A percentile compares a stretch with the other conserved stretches of the same genome.
Evolutionary conservation across 2,888 invertebrate species (phyloP).

Genomic region (Drosophila merina): DNA sequence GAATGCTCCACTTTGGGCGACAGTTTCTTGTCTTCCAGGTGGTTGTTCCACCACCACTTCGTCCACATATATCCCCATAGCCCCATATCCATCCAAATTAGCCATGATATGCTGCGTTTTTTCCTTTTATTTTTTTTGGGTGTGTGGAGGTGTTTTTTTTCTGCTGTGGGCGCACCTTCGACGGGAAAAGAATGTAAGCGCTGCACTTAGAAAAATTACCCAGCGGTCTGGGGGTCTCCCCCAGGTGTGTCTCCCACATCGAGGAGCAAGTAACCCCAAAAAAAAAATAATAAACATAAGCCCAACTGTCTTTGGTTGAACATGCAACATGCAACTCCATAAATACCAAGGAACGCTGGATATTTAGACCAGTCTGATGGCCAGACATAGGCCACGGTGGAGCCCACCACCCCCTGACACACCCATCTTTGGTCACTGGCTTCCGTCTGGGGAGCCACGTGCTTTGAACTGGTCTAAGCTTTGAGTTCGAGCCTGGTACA

Average conservation of each 20-base stretch:
- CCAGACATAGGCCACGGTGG: constrained; percentile 29
- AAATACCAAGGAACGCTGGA: constrained; percentile 49
- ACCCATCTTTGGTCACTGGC: constrained; percentile 53
- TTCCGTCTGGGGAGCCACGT: constrained; percentile 59
- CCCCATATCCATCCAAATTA: constrained; percentile 51
- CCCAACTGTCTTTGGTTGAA: constrained; percentile 42
- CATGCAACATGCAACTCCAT: constrained; percentile 72
- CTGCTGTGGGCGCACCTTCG: constrained; percentile 64
- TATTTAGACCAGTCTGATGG: constrained; percentile 39
- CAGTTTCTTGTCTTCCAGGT: constrained; percentile 49
- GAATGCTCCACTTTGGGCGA: constrained; percentile 45
- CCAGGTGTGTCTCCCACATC: constrained; percentile 25
- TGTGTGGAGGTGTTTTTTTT: constrained; percentile 13
- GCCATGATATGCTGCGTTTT: constrained; percentile 47
- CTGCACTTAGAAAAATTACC: constrained; percentile 57
- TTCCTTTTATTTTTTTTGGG: constrained; percentile 17
- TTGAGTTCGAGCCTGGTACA: constrained; percentile 12
- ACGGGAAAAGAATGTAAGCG: constrained; percentile 26
- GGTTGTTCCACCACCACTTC: constrained; percentile 31
- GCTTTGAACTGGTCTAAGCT: constrained; percentile 34
- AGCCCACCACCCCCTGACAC: constrained; percentile 29
- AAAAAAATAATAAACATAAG: constrained; percentile 22
- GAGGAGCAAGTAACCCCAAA: constrained; percentile 13
- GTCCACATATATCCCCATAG: neutral
- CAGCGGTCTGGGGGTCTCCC: constrained; percentile 25